Conservation (phyloP, 2,797 vertebrate genomes). For the Aphelocoma californica region DNA sequence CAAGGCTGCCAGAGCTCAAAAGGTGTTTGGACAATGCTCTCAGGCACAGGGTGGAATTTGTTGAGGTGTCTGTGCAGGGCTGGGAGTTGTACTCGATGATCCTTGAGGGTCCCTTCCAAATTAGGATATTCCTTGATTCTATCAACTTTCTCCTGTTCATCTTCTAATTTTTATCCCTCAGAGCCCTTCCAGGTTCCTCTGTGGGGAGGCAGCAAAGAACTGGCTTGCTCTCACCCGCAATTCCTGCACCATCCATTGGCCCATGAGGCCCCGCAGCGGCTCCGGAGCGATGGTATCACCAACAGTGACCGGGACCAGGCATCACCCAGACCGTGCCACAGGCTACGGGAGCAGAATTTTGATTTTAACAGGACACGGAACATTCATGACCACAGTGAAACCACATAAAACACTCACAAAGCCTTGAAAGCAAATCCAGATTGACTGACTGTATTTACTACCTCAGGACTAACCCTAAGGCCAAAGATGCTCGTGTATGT, state of each 20-base stretch:
- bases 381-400: slow-evolving; percentile 75
- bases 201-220: slow-evolving; percentile 81
- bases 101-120: background rate
- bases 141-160: background rate
- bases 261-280: slow-evolving; percentile 67
- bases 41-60: background rate
- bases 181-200: slow-evolving; percentile 79
- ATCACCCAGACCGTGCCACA: slow-evolving; percentile 37
- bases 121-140: background rate
- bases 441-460: slow-evolving; percentile 81
- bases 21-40: background rate
- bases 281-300: background rate
- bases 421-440: slow-evolving; percentile 25
- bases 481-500: slow-evolving; percentile 82
- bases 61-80: background rate
- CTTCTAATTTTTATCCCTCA: slow-evolving; percentile 59
- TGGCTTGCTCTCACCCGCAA: slow-evolving; percentile 47
- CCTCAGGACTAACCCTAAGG: slow-evolving; percentile 88
- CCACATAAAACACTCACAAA: slow-evolving; percentile 76
- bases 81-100: background rate
- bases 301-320: slow-evolving; percentile 28
- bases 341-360: slow-evolving; percentile 72
- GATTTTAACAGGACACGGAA: slow-evolving; percentile 85
- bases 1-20: background rate
- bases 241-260: slow-evolving; percentile 72